phyloP scores from a whole-genome alignment of 2,797 vertebrate genomes.

The Trachurus trachurus region DNA sequence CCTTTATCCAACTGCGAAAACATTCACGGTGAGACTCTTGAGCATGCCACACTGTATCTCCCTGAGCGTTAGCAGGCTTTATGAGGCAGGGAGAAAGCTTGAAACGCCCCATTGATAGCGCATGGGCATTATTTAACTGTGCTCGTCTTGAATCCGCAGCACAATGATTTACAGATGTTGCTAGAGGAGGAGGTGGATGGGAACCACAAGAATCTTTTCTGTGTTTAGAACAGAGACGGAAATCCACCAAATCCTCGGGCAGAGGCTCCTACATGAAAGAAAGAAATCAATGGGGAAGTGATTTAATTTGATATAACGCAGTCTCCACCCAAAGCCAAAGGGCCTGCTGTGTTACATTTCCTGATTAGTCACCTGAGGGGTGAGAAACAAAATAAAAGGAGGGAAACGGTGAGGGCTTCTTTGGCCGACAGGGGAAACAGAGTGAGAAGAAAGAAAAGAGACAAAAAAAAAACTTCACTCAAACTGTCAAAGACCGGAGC shows the following conservation, averaged over 20 bases:
- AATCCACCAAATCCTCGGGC: slow-evolving; percentile 59
- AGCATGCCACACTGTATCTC: slow-evolving; percentile 35
- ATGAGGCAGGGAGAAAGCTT: slow-evolving; percentile 65
- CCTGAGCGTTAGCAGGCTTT: slow-evolving; percentile 63
- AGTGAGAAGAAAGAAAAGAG: slow-evolving; percentile 13
- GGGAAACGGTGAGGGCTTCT: slow-evolving; percentile 17
- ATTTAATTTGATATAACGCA: slow-evolving; percentile 37
- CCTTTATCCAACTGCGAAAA: slow-evolving; percentile 30
- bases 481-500: slow-evolving; percentile 34
- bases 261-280: slow-evolving; percentile 41
- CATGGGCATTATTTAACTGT: slow-evolving; percentile 63
- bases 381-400: slow-evolving; percentile 22
- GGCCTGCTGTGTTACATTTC: slow-evolving; percentile 30
- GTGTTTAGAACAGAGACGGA: slow-evolving; percentile 49
- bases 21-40: slow-evolving; percentile 17
- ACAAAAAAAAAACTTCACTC: slow-evolving; percentile 1
- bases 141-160: slow-evolving; percentile 64
- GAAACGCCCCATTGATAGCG: slow-evolving; percentile 74
- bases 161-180: slow-evolving; percentile 81
- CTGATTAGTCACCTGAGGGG: background rate
- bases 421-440: slow-evolving; percentile 9
- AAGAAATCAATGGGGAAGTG: slow-evolving; percentile 47
- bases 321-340: slow-evolving; percentile 24
- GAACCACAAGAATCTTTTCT: slow-evolving; percentile 56
- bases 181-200: slow-evolving; percentile 54